A percentile compares a stretch with the other conserved stretches of the same genome.
Conservation (phyloP, 2,797 vertebrate genomes). For the Apodemus agrarius region DNA sequence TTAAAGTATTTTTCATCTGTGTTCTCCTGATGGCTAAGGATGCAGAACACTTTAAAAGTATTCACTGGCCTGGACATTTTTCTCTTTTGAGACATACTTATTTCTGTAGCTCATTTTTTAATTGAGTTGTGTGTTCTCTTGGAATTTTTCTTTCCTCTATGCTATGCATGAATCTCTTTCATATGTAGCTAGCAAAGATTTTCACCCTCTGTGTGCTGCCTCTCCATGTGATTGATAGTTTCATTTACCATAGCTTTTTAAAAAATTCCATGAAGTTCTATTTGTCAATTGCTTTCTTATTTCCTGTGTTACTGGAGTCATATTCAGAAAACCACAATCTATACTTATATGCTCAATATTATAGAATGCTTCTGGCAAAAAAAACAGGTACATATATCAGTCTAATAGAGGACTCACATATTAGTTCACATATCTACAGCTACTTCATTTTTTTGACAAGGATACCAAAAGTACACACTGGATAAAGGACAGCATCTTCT, state of each 20-base stretch:
- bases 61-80: not conserved
- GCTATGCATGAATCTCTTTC: not conserved
- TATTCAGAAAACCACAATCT: not conserved
- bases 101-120: not conserved
- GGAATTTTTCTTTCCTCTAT: not conserved
- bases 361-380: not conserved
- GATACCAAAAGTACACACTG: not conserved
- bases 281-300: not conserved
- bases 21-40: not conserved
- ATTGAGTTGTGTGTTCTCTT: not conserved
- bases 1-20: not conserved
- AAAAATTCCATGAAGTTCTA: not conserved
- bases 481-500: not conserved
- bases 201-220: not conserved
- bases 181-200: not conserved
- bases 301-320: not conserved
- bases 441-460: not conserved
- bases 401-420: not conserved
- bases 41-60: not conserved
- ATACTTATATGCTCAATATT: not conserved
- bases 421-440: not conserved
- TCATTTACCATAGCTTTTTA: not conserved
- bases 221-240: not conserved
- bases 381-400: not conserved
- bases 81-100: too few relatives aligned